A percentile compares a stretch with the other conserved stretches of the same genome.
Evolutionary conservation across 2,113 vertebrate species (phyloP).

Genomic region (Tylochromis polylepis): DNA sequence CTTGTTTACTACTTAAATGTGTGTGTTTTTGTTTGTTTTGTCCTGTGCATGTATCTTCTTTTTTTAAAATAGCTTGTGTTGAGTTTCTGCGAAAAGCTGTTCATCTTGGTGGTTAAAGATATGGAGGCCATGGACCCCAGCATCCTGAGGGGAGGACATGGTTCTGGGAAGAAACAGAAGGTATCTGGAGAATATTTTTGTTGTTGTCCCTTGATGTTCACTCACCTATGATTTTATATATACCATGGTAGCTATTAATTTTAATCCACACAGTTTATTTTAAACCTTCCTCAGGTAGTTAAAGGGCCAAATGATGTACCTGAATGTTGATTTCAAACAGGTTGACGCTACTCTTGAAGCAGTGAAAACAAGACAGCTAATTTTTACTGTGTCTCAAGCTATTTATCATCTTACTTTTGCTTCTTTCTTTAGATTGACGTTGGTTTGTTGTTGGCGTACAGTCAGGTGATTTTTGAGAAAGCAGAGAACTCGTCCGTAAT

Average conservation of each 20-base stretch:
- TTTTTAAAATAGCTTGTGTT: conserved; percentile 81
- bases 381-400: background rate
- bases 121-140: conserved; percentile 95
- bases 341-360: background rate
- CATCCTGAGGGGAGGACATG: conserved; percentile 82
- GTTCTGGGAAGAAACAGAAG: conserved; percentile 82
- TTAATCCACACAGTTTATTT: background rate
- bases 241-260: background rate
- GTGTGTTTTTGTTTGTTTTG: background rate
- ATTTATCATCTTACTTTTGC: background rate
- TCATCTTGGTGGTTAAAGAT: conserved; percentile 84
- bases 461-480: conserved; percentile 97
- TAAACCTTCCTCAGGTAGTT: background rate
- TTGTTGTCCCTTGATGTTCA: background rate
- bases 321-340: background rate
- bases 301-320: background rate
- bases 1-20: background rate
- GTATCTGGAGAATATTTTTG: conserved; percentile 56
- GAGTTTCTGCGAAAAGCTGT: conserved; percentile 88
- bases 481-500: conserved; percentile 87
- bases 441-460: conserved; percentile 88
- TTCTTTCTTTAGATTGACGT: conserved; percentile 77
- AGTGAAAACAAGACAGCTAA: background rate
- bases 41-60: background rate
- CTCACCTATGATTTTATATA: background rate